These are phyloP conservation scores for Drosophila tropicalis DNA, from an alignment of 1,140 invertebrate species.

Conservation along the genomic window DNA sequence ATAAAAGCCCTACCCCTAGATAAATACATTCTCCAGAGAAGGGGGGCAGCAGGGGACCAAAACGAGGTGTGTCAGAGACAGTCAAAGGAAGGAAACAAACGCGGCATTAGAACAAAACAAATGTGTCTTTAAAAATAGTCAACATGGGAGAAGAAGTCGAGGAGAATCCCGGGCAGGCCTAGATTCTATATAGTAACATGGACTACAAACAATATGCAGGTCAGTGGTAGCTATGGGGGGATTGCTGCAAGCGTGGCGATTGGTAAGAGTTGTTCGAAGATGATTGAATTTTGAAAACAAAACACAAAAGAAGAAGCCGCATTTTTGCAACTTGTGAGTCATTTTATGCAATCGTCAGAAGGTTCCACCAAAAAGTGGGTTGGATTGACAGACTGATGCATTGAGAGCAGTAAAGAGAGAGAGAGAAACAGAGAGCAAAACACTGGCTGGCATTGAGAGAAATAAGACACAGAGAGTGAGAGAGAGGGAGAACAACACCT, in stretches of 20 bases:
- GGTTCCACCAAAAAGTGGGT: constrained; percentile 61
- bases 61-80: constrained; percentile 47
- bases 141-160: constrained; percentile 13
- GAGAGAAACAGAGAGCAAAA: background rate
- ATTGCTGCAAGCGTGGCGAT: background rate
- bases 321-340: constrained; percentile 60
- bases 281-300: constrained; percentile 43
- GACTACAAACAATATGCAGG: constrained; percentile 45
- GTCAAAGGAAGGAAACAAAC: constrained; percentile 20
- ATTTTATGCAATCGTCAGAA: constrained; percentile 72
- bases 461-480: constrained; percentile 20
- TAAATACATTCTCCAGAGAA: constrained; percentile 7
- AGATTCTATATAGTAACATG: constrained; percentile 39
- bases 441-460: constrained; percentile 2
- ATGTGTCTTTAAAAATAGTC: constrained; percentile 70
- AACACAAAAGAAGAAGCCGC: constrained; percentile 51
- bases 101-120: constrained; percentile 52
- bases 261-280: constrained; percentile 8
- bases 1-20: constrained; percentile 2
- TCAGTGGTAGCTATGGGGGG: constrained; percentile 37
- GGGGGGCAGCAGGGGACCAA: constrained; percentile 26
- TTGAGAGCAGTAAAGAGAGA: constrained; percentile 17
- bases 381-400: constrained; percentile 59
- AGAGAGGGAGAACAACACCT: constrained; percentile 2
- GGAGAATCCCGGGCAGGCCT: constrained; percentile 60